Base-by-base conservation (phyloP, 1,140 invertebrate genomes). In the Pseudomyrmex sp. region DNA sequence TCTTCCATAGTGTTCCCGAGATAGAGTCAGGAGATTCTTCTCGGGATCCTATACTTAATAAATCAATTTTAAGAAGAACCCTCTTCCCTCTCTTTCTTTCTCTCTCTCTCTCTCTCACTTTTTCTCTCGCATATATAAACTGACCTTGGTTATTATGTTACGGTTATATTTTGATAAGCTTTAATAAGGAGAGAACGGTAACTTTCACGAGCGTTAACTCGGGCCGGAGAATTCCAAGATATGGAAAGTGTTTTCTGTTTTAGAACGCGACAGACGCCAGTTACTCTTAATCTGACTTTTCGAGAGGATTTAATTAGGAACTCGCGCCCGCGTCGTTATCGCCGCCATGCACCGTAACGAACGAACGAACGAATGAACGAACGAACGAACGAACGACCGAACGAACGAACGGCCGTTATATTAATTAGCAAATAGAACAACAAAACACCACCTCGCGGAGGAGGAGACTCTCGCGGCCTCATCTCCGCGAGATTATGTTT, bases 341-440 rank as follows among this genome's bases (percentile, higher is more conserved):
- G 35, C 35, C 44, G 66, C 54, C 44, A 12, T 2, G n/a, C 20
- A 15, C 18, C 8, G n/a, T 54, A 50, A 77, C 13, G 35, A 76
- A 76, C 48, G 48, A 65, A 48, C 35, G 35, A 35, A 5, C 26
- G 26, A 65, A 46, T 5, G 35, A 65, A 62, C 23, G 68, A 52
- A 56, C 72, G 44, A 74, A 68, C 48, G 75, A 74, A 66, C 48
- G 75, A 58, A 69, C 15, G 63, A 52, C 56, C 72, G 44, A 74
- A 68, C 48, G 75, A 74, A 66, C 48, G 75, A 58, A 69, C 15
- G 63, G 75, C 44, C 66, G 66, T 80, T 80, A 80, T 61, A 80
- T 72, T 80, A 80, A 80, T 80, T 80, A 72, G 66, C 66, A 72
- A 70, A 80, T 80, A 80, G 12, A 54, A 50, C 44, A 79, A 79